phyloP scores from a whole-genome alignment of 2,113 vertebrate species.

The Leuciscus idus region DNA sequence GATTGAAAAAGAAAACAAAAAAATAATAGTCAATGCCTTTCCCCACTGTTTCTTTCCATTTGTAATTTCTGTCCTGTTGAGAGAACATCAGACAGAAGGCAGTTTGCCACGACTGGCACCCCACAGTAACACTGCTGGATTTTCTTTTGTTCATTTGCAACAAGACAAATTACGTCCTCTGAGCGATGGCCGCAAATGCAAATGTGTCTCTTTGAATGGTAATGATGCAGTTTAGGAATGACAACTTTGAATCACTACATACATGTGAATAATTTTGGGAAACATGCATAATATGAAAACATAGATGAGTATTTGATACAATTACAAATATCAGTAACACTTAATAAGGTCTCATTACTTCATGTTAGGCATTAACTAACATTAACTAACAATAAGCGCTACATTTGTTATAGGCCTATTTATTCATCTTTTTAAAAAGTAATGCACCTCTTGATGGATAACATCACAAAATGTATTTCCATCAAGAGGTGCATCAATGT shows the following conservation, averaged over 20 bases:
- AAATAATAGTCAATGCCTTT: background rate
- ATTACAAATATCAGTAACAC: background rate
- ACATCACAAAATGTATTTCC: too few relatives aligned
- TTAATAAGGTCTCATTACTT: background rate
- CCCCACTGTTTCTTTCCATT: background rate
- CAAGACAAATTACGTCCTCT: slow-evolving; percentile 8
- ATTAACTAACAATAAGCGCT: too few relatives aligned
- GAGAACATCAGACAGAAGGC: slow-evolving; percentile 21
- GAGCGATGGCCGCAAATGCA: background rate
- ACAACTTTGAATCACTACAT: background rate
- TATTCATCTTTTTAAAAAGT: too few relatives aligned
- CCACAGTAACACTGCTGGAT: slow-evolving; percentile 22
- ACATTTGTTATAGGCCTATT: too few relatives aligned
- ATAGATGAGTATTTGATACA: background rate
- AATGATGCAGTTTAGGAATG: background rate
- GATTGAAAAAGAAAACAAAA: background rate
- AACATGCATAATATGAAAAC: background rate
- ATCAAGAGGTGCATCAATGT: too few relatives aligned
- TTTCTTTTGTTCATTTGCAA: slow-evolving; percentile 18
- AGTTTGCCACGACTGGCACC: slow-evolving; percentile 15
- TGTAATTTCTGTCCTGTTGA: slow-evolving; percentile 6
- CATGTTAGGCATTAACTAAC: background rate
- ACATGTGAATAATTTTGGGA: background rate
- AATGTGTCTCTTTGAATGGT: slow-evolving; percentile 24
- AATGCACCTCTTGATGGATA: too few relatives aligned